Base-by-base conservation (phyloP, 2,888 invertebrate genomes). In the Ganaspis brasiliensis region DNA sequence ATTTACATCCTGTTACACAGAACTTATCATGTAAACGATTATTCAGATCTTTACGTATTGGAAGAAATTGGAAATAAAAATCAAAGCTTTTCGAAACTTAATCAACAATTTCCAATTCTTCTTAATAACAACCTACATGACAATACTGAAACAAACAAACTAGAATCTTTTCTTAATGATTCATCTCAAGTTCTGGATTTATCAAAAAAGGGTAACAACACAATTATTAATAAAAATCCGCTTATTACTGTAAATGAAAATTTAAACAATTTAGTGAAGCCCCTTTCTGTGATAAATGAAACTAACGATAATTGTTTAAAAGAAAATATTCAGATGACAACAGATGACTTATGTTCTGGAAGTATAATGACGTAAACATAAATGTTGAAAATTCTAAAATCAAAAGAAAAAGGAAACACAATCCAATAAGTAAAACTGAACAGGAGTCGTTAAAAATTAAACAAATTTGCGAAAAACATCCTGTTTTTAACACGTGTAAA, bases 381-480 rank as follows among this genome's bases (percentile, higher is more conserved):
- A 45, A 2, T 45, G 4, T 5, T 45, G 45, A 45, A 45, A 14
- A 45, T 45, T 2, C n/a, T n/a, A 45, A 45, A 5, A 40, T 8
- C 12, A 40, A 6, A 12, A 35, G 35, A 35, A 35, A 35, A 40
- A 40, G 40, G 9, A 40, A 45, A 5, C 14, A 45, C 4, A 45
- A 45, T 14, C 3, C 8, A 14, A n/a, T n/a, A 5, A n/a, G n/a
- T n/a, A 45, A 57, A 57, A 8, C 57, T 57, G 57, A 57, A 5
- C 2, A 19, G 57, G 57, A 57, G 19, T 2, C 57, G 31, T 57
- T 19, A 8, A 57, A 57, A 19, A 19, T 26, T 8, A 57, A 57
- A 8, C 1, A 57, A 31, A 9, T 57, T 31, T 57, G 57, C 31
- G 57, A 57, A 57, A 57, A 31, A 21, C 57, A 57, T 57, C 57